phyloP scores from a whole-genome alignment of 2,113 vertebrate species.

The Crotalus tigris region DNA sequence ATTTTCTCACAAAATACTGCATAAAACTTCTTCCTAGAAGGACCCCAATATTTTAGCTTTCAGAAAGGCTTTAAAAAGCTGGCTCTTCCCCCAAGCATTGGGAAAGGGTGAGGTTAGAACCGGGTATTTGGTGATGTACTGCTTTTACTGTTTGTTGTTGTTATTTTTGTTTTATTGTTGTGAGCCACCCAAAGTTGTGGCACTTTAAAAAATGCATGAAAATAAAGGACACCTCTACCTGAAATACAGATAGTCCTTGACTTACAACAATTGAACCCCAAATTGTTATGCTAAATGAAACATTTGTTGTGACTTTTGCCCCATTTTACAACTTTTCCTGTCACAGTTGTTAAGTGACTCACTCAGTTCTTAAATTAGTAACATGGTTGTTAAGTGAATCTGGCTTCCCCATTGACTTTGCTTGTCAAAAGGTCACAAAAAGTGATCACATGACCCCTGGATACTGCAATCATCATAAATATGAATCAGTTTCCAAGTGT shows the following conservation, averaged over 20 bases:
- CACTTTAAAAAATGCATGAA: background rate
- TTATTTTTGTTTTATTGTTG: background rate
- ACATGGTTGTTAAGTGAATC: background rate
- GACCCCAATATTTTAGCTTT: background rate
- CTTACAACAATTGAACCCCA: background rate
- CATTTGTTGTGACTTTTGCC: background rate
- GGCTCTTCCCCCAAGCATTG: background rate
- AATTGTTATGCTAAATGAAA: background rate
- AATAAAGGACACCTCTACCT: background rate
- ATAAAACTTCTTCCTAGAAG: background rate
- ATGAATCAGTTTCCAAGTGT: background rate
- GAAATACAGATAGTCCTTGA: background rate
- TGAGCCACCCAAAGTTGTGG: background rate
- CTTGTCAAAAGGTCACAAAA: background rate
- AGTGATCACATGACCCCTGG: background rate
- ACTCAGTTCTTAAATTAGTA: background rate
- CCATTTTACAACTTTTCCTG: background rate
- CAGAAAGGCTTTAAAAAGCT: background rate
- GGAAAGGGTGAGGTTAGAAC: background rate
- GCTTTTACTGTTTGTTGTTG: background rate
- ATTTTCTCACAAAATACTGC: background rate
- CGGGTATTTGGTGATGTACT: background rate
- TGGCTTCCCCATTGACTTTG: background rate
- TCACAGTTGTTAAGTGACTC: background rate
- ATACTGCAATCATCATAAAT: background rate